These are phyloP conservation scores for Zaprionus lachaisei DNA, from an alignment of 1,140 invertebrate genomes.

Conservation along the genomic window DNA sequence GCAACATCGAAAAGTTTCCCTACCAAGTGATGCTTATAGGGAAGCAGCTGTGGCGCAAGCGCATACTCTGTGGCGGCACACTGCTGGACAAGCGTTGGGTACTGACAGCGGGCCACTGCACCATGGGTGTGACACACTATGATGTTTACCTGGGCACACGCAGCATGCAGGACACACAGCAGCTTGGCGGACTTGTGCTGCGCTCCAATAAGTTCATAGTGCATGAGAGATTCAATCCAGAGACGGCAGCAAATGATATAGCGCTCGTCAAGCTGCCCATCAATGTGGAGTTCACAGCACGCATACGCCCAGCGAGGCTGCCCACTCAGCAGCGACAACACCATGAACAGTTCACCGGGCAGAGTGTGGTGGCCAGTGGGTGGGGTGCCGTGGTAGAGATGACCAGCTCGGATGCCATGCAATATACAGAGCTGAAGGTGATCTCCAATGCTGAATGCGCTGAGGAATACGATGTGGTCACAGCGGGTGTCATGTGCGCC, in stretches of 20 bases:
- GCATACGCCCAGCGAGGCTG: conserved; percentile 69
- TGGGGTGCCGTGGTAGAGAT: conserved; percentile 78
- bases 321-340: conserved; percentile 48
- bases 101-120: conserved; percentile 91
- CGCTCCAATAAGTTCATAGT: conserved; percentile 79
- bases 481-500: conserved; percentile 72
- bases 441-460: conserved; percentile 76
- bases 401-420: conserved; percentile 74
- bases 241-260: conserved; percentile 78
- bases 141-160: conserved; percentile 79
- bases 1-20: conserved; percentile 79
- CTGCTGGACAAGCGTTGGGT: conserved; percentile 89
- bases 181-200: conserved; percentile 66
- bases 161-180: conserved; percentile 69
- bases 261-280: conserved; percentile 75
- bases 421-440: conserved; percentile 78
- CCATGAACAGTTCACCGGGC: conserved; percentile 64
- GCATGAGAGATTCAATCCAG: conserved; percentile 73
- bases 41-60: conserved; percentile 80
- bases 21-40: conserved; percentile 84
- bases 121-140: conserved; percentile 86
- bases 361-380: conserved; percentile 76
- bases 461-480: conserved; percentile 79
- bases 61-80: conserved; percentile 89
- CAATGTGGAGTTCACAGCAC: conserved; percentile 62